A percentile compares a stretch with the other conserved stretches of the same genome.
phyloP scores from a whole-genome alignment of 2,888 invertebrate species.

The Erynnis tages region DNA sequence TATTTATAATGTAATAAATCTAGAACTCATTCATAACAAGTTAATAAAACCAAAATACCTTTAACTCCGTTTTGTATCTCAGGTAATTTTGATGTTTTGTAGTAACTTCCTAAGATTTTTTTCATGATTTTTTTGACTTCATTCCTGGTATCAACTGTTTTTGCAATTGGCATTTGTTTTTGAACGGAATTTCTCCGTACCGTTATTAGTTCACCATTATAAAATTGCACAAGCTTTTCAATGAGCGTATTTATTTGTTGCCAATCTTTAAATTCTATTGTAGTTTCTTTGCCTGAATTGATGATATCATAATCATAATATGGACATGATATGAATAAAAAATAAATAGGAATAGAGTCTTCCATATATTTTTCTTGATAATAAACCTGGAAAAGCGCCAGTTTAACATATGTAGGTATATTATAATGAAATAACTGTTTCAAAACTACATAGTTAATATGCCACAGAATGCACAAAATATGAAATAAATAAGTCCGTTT shows the following conservation, averaged over 20 bases:
- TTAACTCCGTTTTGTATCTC: constrained; percentile 65
- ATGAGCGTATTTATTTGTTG: constrained; percentile 53
- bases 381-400: background rate
- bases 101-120: constrained; percentile 59
- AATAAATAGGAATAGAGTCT: constrained; percentile 63
- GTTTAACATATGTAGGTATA: too few relatives aligned
- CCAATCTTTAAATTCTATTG: constrained; percentile 82
- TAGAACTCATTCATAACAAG: too few relatives aligned
- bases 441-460: too few relatives aligned
- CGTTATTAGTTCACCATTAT: constrained; percentile 47
- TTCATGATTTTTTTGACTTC: constrained; percentile 68
- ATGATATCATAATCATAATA: constrained; percentile 77
- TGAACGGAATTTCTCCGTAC: constrained; percentile 33
- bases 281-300: constrained; percentile 66
- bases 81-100: constrained; percentile 48
- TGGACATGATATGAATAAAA: constrained; percentile 81
- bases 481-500: too few relatives aligned
- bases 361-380: constrained; percentile 35
- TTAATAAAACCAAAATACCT: too few relatives aligned
- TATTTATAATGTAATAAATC: too few relatives aligned
- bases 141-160: constrained; percentile 42
- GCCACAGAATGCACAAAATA: too few relatives aligned
- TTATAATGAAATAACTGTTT: too few relatives aligned
- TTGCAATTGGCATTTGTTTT: too few relatives aligned
- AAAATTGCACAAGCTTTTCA: constrained; percentile 59